Base-by-base conservation (phyloP, 2,797 vertebrate genomes). In the Paedocypris micromegethes region DNA sequence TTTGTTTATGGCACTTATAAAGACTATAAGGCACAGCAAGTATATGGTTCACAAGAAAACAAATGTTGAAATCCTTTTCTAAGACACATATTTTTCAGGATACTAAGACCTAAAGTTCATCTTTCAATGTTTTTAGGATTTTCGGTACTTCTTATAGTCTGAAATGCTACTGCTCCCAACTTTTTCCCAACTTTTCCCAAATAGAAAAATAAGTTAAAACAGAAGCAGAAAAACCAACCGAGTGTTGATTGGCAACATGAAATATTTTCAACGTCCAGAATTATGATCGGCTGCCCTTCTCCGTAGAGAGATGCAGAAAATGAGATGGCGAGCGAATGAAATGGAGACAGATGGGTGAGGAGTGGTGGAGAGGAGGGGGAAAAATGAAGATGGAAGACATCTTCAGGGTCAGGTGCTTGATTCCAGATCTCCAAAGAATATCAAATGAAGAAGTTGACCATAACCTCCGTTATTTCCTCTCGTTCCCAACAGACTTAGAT, bases 351-450 rank as follows among this genome's bases (percentile, higher is more conserved):
- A 60, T 48, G 54, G 47, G 52, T 23, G 23, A 46, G 51, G 49
- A 38, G 53, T 60, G 55, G 56, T 3, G 6, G 40, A 46, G 6
- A 61, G 6, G 9, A 70, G 42, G 61, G 63, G 47, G 43, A 53
- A 61, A 60, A 49, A 64, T 68, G 66, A 46, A 75, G 47, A 65
- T 54, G 66, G 56, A 58, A 72, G 62, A 78, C 70, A 72, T 66
- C 73, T 81, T 79, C 68, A 73, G 72, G 71, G 78, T 72, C 66
- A 78, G 56, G 67, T 75, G 73, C 74, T 78, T 86, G 83, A 85
- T 86, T 87, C 77, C 80, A 64, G 43, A 2, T 68, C 72, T 71
- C 68, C 44, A 69, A 71, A 61, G 77, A 77, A 75, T 68, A 70
- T 65, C 69, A 57, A 72, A 66, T 53, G 49, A 59, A 71, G 62